Percentiles rank a stretch among this genome's conserved stretches.
phyloP scores from a whole-genome alignment of 2,797 vertebrate species.

The Steatocranus sp. region DNA sequence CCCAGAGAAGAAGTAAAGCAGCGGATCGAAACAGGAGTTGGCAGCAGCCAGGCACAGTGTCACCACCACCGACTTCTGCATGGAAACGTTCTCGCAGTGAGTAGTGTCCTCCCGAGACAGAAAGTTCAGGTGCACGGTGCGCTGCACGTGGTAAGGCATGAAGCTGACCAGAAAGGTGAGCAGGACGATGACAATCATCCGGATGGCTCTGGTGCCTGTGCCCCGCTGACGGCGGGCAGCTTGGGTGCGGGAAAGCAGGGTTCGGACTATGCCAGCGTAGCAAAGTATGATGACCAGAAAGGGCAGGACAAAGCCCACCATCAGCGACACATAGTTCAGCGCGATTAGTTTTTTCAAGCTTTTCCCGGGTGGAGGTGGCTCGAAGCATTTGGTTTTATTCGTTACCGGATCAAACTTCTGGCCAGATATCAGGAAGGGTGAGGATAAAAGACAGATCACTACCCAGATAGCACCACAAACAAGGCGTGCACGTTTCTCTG shows the following conservation, averaged over 20 bases:
- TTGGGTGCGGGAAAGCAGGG: slow-evolving; percentile 75
- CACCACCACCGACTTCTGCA: slow-evolving; percentile 91
- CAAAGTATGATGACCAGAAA: slow-evolving; percentile 86
- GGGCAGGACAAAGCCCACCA: slow-evolving; percentile 85
- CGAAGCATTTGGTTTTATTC: slow-evolving; percentile 92
- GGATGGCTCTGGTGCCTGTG: slow-evolving; percentile 78
- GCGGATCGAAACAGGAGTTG: slow-evolving; percentile 93
- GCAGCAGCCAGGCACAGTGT: slow-evolving; percentile 87
- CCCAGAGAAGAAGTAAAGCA: slow-evolving; percentile 95
- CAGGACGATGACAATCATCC: slow-evolving; percentile 89
- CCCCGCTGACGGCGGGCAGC: slow-evolving; percentile 66
- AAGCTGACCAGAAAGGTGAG: slow-evolving; percentile 89
- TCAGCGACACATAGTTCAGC: slow-evolving; percentile 84
- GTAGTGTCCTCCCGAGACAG: slow-evolving; percentile 29
- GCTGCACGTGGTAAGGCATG: slow-evolving; percentile 91
- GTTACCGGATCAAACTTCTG: slow-evolving; percentile 35
- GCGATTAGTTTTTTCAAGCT: slow-evolving; percentile 53
- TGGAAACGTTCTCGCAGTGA: slow-evolving; percentile 70
- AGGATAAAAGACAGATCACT: slow-evolving; percentile 80
- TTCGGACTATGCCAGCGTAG: slow-evolving; percentile 84
- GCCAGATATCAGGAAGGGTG: slow-evolving; percentile 81
- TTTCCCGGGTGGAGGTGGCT: slow-evolving; percentile 65
- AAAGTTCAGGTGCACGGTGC: slow-evolving; percentile 82
- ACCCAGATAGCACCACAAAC: slow-evolving; percentile 84
- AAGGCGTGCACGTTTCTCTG: slow-evolving; percentile 76